A percentile compares a stretch with the other conserved stretches of the same genome.
phyloP scores from a whole-genome alignment of 2,797 vertebrate genomes.

The Clarias fuscus region DNA sequence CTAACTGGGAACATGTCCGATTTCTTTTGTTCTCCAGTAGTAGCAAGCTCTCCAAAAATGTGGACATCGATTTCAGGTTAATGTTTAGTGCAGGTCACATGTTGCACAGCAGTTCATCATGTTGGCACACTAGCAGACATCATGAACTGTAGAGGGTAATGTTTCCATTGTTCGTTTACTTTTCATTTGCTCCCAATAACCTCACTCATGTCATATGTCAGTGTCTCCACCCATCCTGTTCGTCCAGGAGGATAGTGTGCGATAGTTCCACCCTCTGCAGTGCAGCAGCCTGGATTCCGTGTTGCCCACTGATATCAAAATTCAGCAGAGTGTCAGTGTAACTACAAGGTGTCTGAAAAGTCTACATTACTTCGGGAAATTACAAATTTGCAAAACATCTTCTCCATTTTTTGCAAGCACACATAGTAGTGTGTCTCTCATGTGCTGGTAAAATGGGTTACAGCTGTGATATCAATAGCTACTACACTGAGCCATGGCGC shows the following conservation, averaged over 20 bases:
- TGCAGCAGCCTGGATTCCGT: slow-evolving; percentile 26
- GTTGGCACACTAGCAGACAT: not conserved
- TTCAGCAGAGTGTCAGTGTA: slow-evolving; percentile 1
- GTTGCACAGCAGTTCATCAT: not conserved
- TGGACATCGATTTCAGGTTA: slow-evolving; percentile 3
- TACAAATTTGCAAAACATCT: too few relatives aligned
- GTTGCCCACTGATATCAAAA: slow-evolving; percentile 34
- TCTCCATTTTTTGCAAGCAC: too few relatives aligned
- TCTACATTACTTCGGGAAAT: too few relatives aligned
- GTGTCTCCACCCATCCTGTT: slow-evolving; percentile 43
- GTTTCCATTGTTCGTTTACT: slow-evolving; percentile 31
- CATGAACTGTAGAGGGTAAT: slow-evolving; percentile 5
- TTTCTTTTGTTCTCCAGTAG: not conserved
- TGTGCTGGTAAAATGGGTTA: too few relatives aligned
- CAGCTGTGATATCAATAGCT: too few relatives aligned
- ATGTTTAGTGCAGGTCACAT: slow-evolving; percentile 16
- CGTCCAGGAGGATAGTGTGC: slow-evolving; percentile 3
- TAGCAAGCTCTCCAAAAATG: too few relatives aligned
- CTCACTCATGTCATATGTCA: slow-evolving; percentile 15
- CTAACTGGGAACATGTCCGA: not conserved
- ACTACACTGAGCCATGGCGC: too few relatives aligned
- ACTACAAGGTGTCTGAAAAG: too few relatives aligned
- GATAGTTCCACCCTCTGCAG: slow-evolving; percentile 5
- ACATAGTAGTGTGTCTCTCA: too few relatives aligned
- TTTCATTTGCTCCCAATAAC: slow-evolving; percentile 19